A percentile compares a stretch with the other conserved stretches of the same genome.
These are phyloP conservation scores for Tetragonisca angustula DNA, from an alignment of 2,888 invertebrate species.

Conservation along the genomic window DNA sequence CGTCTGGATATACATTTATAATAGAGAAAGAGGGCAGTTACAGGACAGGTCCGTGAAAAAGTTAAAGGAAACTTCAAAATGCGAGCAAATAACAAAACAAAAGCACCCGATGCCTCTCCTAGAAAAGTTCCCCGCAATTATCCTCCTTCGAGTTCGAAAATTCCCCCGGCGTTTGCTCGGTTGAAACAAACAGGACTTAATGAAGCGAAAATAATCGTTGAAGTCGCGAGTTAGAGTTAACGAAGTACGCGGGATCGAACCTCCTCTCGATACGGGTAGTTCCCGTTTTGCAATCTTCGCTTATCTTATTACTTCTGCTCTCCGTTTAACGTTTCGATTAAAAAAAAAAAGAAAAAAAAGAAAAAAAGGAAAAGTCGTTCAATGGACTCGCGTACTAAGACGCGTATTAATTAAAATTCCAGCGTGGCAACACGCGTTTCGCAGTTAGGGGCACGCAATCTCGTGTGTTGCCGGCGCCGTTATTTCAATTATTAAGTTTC, in stretches of 20 bases:
- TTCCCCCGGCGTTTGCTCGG: background rate
- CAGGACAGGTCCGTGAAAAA: background rate
- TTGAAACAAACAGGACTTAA: conserved; percentile 11
- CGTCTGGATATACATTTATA: background rate
- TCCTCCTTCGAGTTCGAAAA: background rate
- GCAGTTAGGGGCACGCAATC: conserved; percentile 28
- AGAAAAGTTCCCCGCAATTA: background rate
- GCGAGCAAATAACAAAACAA: background rate
- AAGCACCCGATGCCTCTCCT: background rate
- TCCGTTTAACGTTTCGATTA: background rate
- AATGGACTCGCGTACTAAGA: conserved; percentile 9
- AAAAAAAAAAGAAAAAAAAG: background rate
- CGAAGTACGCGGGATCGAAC: conserved; percentile 1
- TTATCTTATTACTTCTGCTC: conserved; percentile 22
- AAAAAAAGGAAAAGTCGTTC: too few relatives aligned
- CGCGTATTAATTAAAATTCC: conserved; percentile 10
- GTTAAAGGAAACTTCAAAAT: background rate
- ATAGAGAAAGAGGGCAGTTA: background rate
- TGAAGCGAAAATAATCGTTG: conserved; percentile 29
- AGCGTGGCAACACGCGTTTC: background rate
- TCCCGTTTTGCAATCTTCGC: conserved; percentile 17
- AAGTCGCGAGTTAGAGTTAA: conserved; percentile 23
- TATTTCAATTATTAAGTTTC: conserved; percentile 53
- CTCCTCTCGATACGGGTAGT: background rate
- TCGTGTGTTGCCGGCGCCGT: conserved; percentile 3